Base-by-base conservation (phyloP, 2,113 vertebrate genomes). In the Pseudopodoces humilis region DNA sequence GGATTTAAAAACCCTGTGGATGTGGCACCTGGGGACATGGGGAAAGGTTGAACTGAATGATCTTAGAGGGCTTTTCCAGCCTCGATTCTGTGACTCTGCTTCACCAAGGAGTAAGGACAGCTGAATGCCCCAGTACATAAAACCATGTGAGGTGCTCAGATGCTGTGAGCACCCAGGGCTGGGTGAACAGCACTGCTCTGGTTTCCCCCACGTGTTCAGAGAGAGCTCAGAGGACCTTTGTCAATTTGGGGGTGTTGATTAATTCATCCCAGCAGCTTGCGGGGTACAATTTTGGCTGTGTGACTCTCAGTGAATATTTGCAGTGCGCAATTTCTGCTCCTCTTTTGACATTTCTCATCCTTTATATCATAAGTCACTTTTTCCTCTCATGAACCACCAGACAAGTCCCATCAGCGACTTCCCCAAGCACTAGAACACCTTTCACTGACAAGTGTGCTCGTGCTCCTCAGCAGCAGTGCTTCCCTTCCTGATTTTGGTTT, bases 391-490 rank as follows among this genome's bases (percentile, higher is more conserved):
- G 0, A 30, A 7, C 9, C 53, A 37, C 19, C 39, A 39, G 33
- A 23, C 25, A 20, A 31, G 30, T 90, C 53, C 53, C 71, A 64
- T 19, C 49, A 55, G 41, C 49, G 41, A 1, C n/a, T 25, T 43
- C 75, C 33, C 70, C 50, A 49, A 15, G 18, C 9, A 39, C 47
- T 25, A 11, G 75, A 84, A 12, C 13, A 6, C 12, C 43, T 91
- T 43, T 21, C 17, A 8, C 7, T 18, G 25, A 10, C 21, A 18
- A 1, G 1, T 19, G 31, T 39, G 50, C 23, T 62, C 3, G 1
- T 5, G 1, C 13, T 43, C 31, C 78, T 60, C 75, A 75, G n/a
- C 60, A 75, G 70, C 47, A 79, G 8, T 4, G n/a, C 28, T 90
- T 59, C 25, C 52, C 47, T 62, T 39, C 43, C 47, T 2, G 1